A percentile compares a stretch with the other conserved stretches of the same genome.
phyloP scores from a whole-genome alignment of 2,888 invertebrate species.

The Sylvicola cinctus region DNA sequence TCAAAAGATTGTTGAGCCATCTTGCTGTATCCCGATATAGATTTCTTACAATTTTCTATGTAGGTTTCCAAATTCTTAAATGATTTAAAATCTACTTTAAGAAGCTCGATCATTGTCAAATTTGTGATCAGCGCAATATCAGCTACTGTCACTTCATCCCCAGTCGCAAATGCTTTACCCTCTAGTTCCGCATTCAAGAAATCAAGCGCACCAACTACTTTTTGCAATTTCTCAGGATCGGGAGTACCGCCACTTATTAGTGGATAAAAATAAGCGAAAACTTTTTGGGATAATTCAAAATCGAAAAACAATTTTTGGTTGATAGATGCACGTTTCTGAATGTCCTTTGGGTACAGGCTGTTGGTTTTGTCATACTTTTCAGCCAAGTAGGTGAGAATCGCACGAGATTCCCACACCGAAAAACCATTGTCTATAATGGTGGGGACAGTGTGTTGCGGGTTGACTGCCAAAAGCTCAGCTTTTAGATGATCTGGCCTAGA shows the following conservation, averaged over 20 bases:
- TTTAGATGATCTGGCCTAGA: conserved; percentile 41
- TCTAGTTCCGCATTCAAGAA: conserved; percentile 45
- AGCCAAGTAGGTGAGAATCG: conserved; percentile 59
- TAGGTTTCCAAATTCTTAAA: conserved; percentile 47
- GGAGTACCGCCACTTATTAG: conserved; percentile 36
- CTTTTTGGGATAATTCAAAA: conserved; percentile 46
- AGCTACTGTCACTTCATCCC: conserved; percentile 45
- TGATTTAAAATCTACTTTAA: conserved; percentile 42
- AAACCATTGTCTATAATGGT: conserved; percentile 69
- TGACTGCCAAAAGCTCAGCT: conserved; percentile 51
- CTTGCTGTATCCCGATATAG: no score
- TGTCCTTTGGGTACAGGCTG: conserved; percentile 51
- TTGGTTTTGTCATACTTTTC: conserved; percentile 64
- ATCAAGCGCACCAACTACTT: conserved; percentile 36
- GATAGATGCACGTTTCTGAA: conserved; percentile 51
- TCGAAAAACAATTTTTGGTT: conserved; percentile 68
- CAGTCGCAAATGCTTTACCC: conserved; percentile 41
- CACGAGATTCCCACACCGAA: conserved; percentile 64
- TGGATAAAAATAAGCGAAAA: conserved; percentile 47
- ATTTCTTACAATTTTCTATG: conserved; percentile 31
- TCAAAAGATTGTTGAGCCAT: no score
- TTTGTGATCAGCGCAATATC: conserved; percentile 46
- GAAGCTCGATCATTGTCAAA: conserved; percentile 47
- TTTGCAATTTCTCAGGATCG: conserved; percentile 44
- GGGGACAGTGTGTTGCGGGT: conserved; percentile 70